Base-by-base conservation (phyloP, 2,113 vertebrate genomes). In the Ceyx melanurus region DNA sequence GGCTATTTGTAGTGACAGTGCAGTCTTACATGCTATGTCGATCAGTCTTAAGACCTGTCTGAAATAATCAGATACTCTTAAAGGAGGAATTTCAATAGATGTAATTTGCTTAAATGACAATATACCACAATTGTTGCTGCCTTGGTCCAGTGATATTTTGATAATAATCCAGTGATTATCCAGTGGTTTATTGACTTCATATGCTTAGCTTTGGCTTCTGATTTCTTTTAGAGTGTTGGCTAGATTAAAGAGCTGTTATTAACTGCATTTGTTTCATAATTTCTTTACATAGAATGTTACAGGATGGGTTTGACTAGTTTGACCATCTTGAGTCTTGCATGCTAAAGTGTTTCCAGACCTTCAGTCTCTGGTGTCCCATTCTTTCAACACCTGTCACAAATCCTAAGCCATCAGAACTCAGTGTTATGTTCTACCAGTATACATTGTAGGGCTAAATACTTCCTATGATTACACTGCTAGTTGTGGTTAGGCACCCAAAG, bases 1-100 rank as follows among this genome's bases (percentile, higher is more conserved):
- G 15, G 46, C 48, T 50, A 6, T 25, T 60, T 3, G 1, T 20
- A 21, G 43, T 28, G 14, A 28, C 19, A 16, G 4, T 35, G 4
- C 13, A 7, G 4, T 22, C 16, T 50, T 62, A 15, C 1, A n/a
- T 28, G 15, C n/a, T 50, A 20, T 0, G 1, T 46, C 18, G 56
- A 25, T 37, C 29, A 50, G 16, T 17, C 16, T 56, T 42, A 23
- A 28, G 26, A 18, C 9, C 58, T 56, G 14, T 21, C 60, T n/a
- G 50, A 84, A 53, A 33, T 64, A 29, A 33, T 46, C 31, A 31
- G 25, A 7, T 58, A 7, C 6, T 43, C 31, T 33, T 74, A 31
- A 65, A 75, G n/a, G 8, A 45, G 35, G 15, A 53, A 10, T 51
- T 37, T 68, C 22, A 9, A 14, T 56, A 58, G 64, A 29, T 46